These are phyloP conservation scores for Gastracanthus pulcherrimus DNA, from an alignment of 2,888 invertebrate species.

Conservation along the genomic window DNA sequence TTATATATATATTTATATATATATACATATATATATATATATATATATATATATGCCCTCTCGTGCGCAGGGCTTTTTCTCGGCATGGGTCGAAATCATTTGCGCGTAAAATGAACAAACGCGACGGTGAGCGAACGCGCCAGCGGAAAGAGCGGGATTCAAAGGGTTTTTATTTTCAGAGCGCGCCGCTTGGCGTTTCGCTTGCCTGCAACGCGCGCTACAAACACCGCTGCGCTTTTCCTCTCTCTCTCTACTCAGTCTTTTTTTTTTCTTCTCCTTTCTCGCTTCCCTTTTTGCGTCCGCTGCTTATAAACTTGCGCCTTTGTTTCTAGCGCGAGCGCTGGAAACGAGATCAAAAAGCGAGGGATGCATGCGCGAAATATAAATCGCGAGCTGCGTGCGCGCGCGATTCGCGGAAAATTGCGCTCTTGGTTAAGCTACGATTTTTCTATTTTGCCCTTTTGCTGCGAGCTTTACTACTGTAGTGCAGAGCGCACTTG, in stretches of 20 bases:
- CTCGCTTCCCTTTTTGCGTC: not conserved
- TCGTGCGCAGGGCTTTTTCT: not conserved
- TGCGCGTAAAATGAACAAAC: conserved; percentile 43
- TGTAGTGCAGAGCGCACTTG: too few relatives aligned
- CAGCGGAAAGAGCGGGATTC: conserved; percentile 25
- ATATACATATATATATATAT: too few relatives aligned
- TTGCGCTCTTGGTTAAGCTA: conserved; percentile 28
- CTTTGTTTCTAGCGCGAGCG: conserved; percentile 38
- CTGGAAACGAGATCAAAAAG: not conserved
- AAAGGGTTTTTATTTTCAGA: conserved; percentile 53
- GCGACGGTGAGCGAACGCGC: not conserved
- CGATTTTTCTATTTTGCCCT: not conserved
- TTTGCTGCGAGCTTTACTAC: not conserved
- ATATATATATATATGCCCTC: not conserved
- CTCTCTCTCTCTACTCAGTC: not conserved
- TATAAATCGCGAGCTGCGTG: conserved; percentile 9
- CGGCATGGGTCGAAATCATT: conserved; percentile 32
- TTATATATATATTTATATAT: too few relatives aligned
- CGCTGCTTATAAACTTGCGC: conserved; percentile 40
- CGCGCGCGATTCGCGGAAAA: conserved; percentile 17
- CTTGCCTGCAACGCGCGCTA: too few relatives aligned
- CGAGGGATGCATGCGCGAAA: not conserved
- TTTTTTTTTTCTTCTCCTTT: not conserved
- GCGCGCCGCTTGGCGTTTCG: not conserved
- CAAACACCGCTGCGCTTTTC: not conserved